Evolutionary conservation across 1,140 invertebrate species (phyloP), one percentile per base, ranked within the genome.

Genomic region (Helicoverpa armigera): DNA sequence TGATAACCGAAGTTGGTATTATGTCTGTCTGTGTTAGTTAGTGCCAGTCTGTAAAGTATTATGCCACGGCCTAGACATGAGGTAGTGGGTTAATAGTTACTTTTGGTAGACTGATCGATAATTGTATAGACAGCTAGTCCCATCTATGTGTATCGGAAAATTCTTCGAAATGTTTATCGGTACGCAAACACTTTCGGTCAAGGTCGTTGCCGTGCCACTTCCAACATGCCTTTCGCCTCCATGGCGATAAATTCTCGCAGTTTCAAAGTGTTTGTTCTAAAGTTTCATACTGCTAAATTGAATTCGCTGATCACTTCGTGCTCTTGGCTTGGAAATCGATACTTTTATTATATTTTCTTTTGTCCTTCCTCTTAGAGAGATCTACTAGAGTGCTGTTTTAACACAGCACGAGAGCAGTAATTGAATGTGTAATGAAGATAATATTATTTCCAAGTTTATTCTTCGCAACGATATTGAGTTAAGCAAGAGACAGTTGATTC

Each of bases 201-300:
- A 72, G 69, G 69, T 50, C 43, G 63, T 2, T 43, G 7, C 69
- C 67, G 53, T 51, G n/a, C 13, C 69, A 72, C 31, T 72, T 31
- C 53, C 50, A 53, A 72, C 50, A 72, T 72, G 12, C 48, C 69
- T 53, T 51, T 53, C 69, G 69, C 50, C 12, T 72, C 50, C 50
- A 31, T 72, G 12, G 13, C 69, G 18, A 69, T 69, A 69, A 69
- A 69, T 69, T 50, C 69, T 54, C 69, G 12, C 12, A 72, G 48
- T 72, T 72, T 51, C 50, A 72, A 54, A 69, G 65, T 69, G 65
- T 69, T 69, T 69, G 65, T 50, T 69, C 10, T 35, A 65, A 65
- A 65, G 61, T 50, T 69, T 69, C 35, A 18, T 23, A 13, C 65
- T 50, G 65, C 16, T 69, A 23, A 23, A 69, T 69, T 69, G 65